Base-by-base conservation (phyloP, 2,888 invertebrate genomes). In the Syrphus vitripennis region DNA sequence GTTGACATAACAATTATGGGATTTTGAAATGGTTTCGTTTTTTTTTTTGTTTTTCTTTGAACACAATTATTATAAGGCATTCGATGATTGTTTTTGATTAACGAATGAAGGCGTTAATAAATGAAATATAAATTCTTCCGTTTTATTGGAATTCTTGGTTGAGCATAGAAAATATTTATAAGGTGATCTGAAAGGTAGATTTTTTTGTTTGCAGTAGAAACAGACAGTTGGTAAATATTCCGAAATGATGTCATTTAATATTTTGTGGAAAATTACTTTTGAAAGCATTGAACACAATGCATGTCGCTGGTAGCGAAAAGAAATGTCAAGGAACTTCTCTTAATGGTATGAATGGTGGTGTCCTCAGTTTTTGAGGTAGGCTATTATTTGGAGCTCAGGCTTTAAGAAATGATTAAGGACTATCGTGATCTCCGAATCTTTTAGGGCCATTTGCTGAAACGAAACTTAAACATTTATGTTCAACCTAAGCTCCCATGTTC, bases 1-100 rank as follows among this genome's bases (percentile, higher is more conserved):
- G 69, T 83, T 69, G 67, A 74, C 45, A 69, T 48, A 69, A 69
- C 55, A 69, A 55, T 83, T 78, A 83, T 55, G 61, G 69, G 45
- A 61, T 45, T 53, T 69, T 42, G 19, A 61, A 69, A 29, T 67
- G 42, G 45, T 48, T 77, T 61, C 37, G 59, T 59, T 45, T n/a
- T n/a, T n/a, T n/a, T n/a, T n/a, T n/a, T n/a, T n/a, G n/a, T n/a
- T n/a, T n/a, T n/a, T n/a, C n/a, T 75, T 48, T 29, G 63, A 16
- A 45, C 29, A 63, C 29, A 45, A 34, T 19, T 21, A 14, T 5
- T 2, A 31, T 14, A 34, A 40, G 37, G 40, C 37, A 40, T 40
- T 61, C 19, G 45, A 65, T 37, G 4, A 29, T 48, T 48, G 48
- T 21, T 48, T 48, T 55, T 29, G 14, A 9, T 10, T 37, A 31